phyloP scores from a whole-genome alignment of 2,888 invertebrate genomes.

The Melitaea athalia region DNA sequence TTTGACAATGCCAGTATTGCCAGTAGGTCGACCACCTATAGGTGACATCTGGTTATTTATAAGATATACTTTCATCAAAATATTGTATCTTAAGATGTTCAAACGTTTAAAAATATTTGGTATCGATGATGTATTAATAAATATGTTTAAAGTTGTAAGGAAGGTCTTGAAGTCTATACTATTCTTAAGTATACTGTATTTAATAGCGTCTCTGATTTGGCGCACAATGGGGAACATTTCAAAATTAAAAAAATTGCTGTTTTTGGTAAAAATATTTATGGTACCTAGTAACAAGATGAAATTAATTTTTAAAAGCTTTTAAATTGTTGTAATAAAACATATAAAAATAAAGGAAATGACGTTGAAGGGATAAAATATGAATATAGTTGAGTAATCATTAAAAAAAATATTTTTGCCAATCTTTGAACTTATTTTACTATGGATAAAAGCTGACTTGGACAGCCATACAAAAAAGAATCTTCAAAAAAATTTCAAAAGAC shows the following conservation, averaged over 20 bases:
- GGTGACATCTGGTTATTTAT: not conserved
- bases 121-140: constrained; percentile 15
- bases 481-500: not conserved
- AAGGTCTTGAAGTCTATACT: not conserved
- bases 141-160: not conserved
- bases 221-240: constrained; percentile 2
- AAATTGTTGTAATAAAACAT: too few relatives aligned
- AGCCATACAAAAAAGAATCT: not conserved
- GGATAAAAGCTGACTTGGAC: too few relatives aligned
- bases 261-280: too few relatives aligned
- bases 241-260: not conserved
- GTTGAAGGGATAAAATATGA: too few relatives aligned
- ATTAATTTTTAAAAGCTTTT: too few relatives aligned
- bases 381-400: too few relatives aligned
- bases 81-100: constrained; percentile 14
- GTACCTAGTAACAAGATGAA: too few relatives aligned
- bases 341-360: too few relatives aligned
- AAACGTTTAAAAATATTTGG: constrained; percentile 2
- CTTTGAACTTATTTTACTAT: too few relatives aligned
- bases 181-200: not conserved
- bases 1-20: not conserved
- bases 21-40: not conserved
- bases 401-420: too few relatives aligned
- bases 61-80: constrained; percentile 13
- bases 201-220: constrained; percentile 2